Conservation (phyloP, 2,888 invertebrate genomes). For the Drosophila mayaguana region DNA sequence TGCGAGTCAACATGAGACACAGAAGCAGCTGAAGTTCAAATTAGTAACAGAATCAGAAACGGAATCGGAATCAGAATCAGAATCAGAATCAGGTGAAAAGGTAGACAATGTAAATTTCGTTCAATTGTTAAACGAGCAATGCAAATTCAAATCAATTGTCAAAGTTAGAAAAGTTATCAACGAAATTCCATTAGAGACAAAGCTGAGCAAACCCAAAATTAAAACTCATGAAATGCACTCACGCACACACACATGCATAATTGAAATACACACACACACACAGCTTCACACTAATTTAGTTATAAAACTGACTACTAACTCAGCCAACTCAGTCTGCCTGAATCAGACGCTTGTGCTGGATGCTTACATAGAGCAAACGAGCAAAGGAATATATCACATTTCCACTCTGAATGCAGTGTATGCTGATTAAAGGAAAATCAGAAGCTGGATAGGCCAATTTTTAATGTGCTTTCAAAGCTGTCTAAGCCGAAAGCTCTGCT, state of each 20-base stretch:
- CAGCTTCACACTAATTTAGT: slow-evolving; percentile 25
- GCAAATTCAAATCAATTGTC: slow-evolving; percentile 22
- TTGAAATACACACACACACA: slow-evolving; percentile 8
- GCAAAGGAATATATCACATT: background rate
- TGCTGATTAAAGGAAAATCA: background rate
- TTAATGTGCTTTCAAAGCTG: background rate
- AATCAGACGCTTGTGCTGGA: background rate
- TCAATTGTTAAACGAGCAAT: slow-evolving; percentile 54
- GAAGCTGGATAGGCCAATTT: background rate
- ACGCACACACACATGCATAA: background rate
- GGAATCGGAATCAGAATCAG: slow-evolving; percentile 5
- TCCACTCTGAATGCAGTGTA: background rate
- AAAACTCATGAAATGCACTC: slow-evolving; percentile 11
- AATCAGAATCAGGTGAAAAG: slow-evolving; percentile 63
- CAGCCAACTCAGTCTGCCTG: slow-evolving; percentile 13
- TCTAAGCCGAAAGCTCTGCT: background rate
- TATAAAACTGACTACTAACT: slow-evolving; percentile 21
- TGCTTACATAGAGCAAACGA: slow-evolving; percentile 2
- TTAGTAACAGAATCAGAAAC: slow-evolving; percentile 26
- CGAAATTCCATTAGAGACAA: slow-evolving; percentile 12
- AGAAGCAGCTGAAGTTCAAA: slow-evolving; percentile 67
- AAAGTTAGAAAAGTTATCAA: slow-evolving; percentile 29
- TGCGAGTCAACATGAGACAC: slow-evolving; percentile 36
- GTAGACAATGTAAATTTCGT: slow-evolving; percentile 27
- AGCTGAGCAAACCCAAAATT: slow-evolving; percentile 2